Evolutionary conservation across 2,797 vertebrate genomes (phyloP).

Genomic region (Streptopelia turtur): DNA sequence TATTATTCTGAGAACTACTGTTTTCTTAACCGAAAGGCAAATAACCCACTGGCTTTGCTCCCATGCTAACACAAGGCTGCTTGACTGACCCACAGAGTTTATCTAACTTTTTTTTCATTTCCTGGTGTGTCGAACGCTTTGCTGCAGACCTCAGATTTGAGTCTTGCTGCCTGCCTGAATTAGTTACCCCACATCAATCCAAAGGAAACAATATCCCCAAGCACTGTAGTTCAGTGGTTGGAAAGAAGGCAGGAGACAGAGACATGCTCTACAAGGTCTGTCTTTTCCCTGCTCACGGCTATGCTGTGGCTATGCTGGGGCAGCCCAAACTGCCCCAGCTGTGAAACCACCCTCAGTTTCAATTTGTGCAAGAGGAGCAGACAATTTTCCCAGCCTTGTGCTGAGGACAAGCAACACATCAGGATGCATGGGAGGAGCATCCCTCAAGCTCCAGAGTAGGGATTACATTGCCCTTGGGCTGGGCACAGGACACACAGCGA

Average conservation of each 20-base stretch:
- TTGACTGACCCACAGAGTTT: neutral
- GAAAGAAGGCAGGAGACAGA: neutral
- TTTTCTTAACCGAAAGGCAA: slow-evolving; percentile 49
- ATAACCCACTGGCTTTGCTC: slow-evolving; percentile 21
- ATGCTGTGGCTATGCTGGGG: too few species aligned
- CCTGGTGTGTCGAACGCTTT: neutral
- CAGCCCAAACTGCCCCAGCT: neutral
- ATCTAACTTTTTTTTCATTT: slow-evolving; percentile 2
- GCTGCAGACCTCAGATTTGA: slow-evolving; percentile 8
- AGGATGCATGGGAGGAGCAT: neutral
- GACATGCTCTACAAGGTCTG: neutral
- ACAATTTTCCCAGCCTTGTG: neutral
- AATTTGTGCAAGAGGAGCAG: neutral
- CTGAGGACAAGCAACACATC: neutral
- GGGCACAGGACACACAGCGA: too few species aligned
- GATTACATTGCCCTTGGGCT: neutral
- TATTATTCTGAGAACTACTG: slow-evolving; percentile 22
- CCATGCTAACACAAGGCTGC: neutral
- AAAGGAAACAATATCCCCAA: neutral
- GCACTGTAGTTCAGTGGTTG: neutral
- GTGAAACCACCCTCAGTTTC: neutral
- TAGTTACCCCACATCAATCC: neutral
- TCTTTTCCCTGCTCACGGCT: neutral
- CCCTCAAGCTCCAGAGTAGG: neutral
- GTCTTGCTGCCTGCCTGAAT: neutral